Evolutionary conservation across 2,797 vertebrate species (phyloP), one percentile per base, ranked within the genome.

Genomic region (Brotula barbata): DNA sequence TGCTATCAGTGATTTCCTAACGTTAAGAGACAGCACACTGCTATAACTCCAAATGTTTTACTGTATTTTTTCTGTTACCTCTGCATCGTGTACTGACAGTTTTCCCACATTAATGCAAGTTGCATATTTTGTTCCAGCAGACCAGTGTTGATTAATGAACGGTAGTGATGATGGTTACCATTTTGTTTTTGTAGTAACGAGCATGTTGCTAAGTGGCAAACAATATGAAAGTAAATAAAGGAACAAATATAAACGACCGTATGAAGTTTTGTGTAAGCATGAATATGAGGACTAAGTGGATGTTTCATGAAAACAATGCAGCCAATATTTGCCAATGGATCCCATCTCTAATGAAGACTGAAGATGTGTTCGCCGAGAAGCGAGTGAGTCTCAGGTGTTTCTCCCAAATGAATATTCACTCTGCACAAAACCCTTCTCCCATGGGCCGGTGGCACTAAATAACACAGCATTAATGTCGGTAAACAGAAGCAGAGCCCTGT

Each of bases 331-430:
- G 19, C n/a, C 52, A 28, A 55, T 70, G 64, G 55, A 49, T 68
- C 57, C 47, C 57, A 53, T 54, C 33, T 39, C 31, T 66, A 66
- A 75, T 73, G 65, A 71, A 69, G 55, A 78, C 65, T 49, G 58
- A 79, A 58, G 58, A 64, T 46, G 51, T 52, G 61, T 40, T 53
- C 28, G 31, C 45, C 16, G 17, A 42, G 55, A 62, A 55, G 67
- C 55, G 5, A 6, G 50, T 22, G 70, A 69, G 88, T 87, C 92
- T 90, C 93, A 93, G 92, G 91, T 93, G 92, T 91, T 82, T 75
- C 85, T 88, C 88, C 88, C 89, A 91, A 90, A 94, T 92, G 90
- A 92, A 93, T 92, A 92, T 90, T 89, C 89, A 93, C 88, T 88
- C 89, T 52, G 28, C 41, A 47, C 82, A 92, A 88, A 89, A 89